Evolutionary conservation across 2,797 vertebrate genomes (phyloP).

Genomic region (Xiphorhynchus erythropygius): DNA sequence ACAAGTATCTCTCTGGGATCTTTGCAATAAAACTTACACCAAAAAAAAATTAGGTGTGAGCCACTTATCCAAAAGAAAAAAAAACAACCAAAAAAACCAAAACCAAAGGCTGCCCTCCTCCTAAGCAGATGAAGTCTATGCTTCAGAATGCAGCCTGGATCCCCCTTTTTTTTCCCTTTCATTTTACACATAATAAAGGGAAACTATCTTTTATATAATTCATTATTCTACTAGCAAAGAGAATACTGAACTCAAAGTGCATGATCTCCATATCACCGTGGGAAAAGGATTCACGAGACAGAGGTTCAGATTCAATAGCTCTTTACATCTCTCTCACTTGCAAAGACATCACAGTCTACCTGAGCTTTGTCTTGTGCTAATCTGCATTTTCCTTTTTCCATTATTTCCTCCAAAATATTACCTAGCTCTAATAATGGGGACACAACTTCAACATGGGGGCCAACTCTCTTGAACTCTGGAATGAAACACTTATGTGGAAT

Average conservation of each 20-base stretch:
- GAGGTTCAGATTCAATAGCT: background rate
- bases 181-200: background rate
- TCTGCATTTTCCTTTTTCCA: background rate
- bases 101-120: background rate
- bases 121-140: background rate
- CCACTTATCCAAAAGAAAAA: background rate
- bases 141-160: background rate
- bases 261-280: background rate
- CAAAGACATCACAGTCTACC: background rate
- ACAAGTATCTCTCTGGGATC: background rate
- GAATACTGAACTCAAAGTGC: background rate
- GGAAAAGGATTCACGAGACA: background rate
- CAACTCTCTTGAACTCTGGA: background rate
- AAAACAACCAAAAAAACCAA: background rate
- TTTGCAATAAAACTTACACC: background rate
- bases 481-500: background rate
- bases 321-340: background rate
- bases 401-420: background rate
- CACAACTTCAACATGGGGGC: background rate
- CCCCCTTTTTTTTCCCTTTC: background rate
- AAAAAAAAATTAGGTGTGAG: background rate
- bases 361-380: background rate
- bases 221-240: background rate
- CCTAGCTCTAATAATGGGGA: background rate
- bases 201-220: background rate